Conservation (phyloP, 2,797 vertebrate species). For the Loriculus beryllinus region DNA sequence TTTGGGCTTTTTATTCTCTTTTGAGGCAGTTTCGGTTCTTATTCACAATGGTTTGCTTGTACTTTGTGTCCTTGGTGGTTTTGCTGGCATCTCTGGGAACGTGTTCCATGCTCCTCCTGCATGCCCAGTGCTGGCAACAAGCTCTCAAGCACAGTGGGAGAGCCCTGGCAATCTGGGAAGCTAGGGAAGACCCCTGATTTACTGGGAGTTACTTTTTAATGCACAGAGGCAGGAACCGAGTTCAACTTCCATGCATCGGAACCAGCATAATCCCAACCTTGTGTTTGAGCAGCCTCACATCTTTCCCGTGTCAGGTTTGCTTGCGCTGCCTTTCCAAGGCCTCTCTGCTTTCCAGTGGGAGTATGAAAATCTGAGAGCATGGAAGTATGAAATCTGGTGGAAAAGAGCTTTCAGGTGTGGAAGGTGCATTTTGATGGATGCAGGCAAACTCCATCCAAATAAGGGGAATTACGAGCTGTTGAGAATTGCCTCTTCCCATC, state of each 20-base stretch:
- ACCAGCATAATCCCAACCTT: background rate
- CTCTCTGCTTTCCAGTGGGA: background rate
- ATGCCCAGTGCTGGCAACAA: background rate
- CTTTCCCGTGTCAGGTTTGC: background rate
- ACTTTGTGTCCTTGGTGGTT: background rate
- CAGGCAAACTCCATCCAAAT: background rate
- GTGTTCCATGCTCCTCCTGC: rapidly evolving
- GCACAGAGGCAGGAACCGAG: background rate
- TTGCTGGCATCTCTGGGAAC: background rate
- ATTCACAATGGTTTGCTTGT: background rate
- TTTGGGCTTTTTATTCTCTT: background rate
- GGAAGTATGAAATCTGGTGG: background rate
- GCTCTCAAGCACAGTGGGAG: rapidly evolving
- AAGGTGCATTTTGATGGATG: constrained; percentile 14
- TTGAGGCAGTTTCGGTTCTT: background rate
- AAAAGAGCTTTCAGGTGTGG: background rate
- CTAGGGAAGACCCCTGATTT: background rate
- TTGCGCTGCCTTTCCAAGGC: background rate
- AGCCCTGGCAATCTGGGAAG: background rate
- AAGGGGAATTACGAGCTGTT: background rate
- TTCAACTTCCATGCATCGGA: background rate
- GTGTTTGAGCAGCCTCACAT: background rate
- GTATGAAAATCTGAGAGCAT: background rate
- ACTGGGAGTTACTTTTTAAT: background rate
- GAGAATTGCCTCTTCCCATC: background rate